A percentile compares a stretch with the other conserved stretches of the same genome.
phyloP scores from a whole-genome alignment of 2,113 vertebrate species.

The Actenoides hombroni region DNA sequence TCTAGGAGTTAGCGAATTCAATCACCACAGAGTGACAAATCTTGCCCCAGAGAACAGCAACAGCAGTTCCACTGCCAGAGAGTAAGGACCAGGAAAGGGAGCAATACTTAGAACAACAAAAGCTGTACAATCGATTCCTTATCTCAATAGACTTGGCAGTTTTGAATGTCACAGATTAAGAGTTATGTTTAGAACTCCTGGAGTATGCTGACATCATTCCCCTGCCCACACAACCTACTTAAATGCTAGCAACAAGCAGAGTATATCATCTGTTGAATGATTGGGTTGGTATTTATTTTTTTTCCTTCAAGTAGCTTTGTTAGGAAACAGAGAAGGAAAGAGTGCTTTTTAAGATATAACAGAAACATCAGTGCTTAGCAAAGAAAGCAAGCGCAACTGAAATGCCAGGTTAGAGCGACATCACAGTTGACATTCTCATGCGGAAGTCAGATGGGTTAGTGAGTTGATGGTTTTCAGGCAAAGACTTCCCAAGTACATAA shows the following conservation, averaged over 20 bases:
- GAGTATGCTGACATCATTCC: background rate
- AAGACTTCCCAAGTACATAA: background rate
- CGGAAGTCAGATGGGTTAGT: background rate
- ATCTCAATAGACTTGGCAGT: background rate
- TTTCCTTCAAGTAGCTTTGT: background rate
- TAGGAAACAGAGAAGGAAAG: background rate
- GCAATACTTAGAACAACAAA: background rate
- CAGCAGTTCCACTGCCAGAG: background rate
- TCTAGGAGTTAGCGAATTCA: background rate
- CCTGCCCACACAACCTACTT: background rate
- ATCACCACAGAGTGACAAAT: background rate
- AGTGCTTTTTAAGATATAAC: background rate
- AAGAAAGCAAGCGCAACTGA: background rate
- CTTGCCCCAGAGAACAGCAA: background rate
- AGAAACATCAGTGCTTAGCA: background rate
- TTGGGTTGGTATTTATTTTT: background rate
- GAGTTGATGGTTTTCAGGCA: background rate
- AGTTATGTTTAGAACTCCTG: background rate
- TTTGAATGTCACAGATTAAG: background rate
- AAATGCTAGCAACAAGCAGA: background rate
- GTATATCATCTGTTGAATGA: background rate
- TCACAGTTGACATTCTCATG: background rate
- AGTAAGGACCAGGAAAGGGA: background rate
- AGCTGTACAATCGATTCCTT: background rate
- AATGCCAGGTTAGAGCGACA: background rate